A percentile compares a stretch with the other conserved stretches of the same genome.
phyloP scores from a whole-genome alignment of 2,113 vertebrate species.

The Columba livia region DNA sequence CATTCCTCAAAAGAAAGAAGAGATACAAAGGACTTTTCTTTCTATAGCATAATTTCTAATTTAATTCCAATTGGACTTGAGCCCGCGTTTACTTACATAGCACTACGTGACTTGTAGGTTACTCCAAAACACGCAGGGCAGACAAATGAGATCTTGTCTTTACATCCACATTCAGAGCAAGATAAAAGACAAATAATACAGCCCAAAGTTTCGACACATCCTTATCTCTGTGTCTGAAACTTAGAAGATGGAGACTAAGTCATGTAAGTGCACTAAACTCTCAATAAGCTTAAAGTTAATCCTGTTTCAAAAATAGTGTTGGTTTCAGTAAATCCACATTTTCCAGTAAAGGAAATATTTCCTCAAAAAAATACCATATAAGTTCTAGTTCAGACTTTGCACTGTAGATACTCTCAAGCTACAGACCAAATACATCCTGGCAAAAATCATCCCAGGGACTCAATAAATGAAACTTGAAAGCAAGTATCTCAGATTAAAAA shows the following conservation, averaged over 20 bases:
- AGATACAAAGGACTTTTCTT: background rate
- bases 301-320: background rate
- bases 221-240: background rate
- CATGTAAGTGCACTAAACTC: background rate
- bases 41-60: background rate
- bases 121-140: background rate
- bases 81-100: background rate
- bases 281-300: background rate
- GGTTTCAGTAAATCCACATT: background rate
- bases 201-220: background rate
- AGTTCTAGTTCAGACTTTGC: background rate
- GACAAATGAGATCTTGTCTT: background rate
- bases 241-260: background rate
- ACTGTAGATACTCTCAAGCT: background rate
- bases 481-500: background rate
- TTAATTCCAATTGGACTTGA: background rate
- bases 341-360: background rate
- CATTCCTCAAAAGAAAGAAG: background rate
- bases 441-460: background rate
- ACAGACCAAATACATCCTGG: background rate
- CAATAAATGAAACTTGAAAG: background rate
- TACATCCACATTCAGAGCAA: background rate
- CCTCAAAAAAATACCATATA: background rate
- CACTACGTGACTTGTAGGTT: background rate
- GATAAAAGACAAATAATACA: background rate